phyloP scores from a whole-genome alignment of 2,797 vertebrate species.

The Centroberyx gerrardi region DNA sequence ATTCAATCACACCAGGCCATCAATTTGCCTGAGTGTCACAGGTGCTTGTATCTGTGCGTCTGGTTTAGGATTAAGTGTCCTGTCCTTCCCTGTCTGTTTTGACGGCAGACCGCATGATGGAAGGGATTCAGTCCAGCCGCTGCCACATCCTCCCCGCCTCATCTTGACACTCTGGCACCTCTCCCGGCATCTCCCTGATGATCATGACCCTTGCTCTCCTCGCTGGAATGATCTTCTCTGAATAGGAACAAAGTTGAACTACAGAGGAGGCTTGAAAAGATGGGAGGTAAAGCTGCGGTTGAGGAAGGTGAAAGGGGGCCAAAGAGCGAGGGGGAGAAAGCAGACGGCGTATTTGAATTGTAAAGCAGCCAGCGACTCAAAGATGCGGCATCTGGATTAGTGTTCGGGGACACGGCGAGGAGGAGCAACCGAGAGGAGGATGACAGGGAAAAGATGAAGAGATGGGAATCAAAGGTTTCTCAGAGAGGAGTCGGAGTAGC shows the following conservation, averaged over 20 bases:
- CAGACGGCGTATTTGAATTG: background rate
- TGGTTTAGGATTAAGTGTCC: slow-evolving; percentile 47
- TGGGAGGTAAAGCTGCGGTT: slow-evolving; percentile 2
- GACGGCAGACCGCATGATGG: too few relatives aligned
- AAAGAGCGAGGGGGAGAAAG: background rate
- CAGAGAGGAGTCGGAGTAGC: slow-evolving; percentile 32
- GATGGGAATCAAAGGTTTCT: slow-evolving; percentile 34
- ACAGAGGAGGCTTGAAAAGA: background rate
- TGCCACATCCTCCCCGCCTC: too few relatives aligned
- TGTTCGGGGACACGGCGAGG: background rate
- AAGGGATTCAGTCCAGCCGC: too few relatives aligned
- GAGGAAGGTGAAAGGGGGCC: slow-evolving; percentile 4
- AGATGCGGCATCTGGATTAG: slow-evolving; percentile 15
- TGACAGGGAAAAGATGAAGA: slow-evolving; percentile 9
- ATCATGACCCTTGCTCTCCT: slow-evolving; percentile 4
- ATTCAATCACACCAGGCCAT: background rate
- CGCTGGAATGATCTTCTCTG: slow-evolving; percentile 4
- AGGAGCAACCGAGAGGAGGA: background rate
- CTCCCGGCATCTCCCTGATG: background rate
- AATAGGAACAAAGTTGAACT: background rate
- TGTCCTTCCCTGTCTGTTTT: too few relatives aligned
- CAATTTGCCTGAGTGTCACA: slow-evolving; percentile 1
- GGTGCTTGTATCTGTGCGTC: slow-evolving; percentile 15
- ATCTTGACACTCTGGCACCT: background rate
- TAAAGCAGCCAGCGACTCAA: slow-evolving; percentile 17